Conservation (phyloP, 1,140 invertebrate species). For the Drosophila bipectinata region DNA sequence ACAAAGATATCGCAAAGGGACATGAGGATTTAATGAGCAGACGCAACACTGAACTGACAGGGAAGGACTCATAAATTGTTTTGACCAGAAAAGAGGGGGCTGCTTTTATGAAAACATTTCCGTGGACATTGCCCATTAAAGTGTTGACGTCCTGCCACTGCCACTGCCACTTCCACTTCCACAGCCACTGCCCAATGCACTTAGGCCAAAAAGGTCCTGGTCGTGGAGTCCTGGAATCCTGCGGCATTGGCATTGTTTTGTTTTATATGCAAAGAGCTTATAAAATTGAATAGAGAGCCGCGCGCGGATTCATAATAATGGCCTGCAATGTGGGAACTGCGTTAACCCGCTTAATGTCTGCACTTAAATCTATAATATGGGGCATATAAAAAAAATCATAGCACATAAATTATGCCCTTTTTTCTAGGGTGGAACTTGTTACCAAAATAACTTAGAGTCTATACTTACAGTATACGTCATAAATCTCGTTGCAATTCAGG, state of each 20-base stretch:
- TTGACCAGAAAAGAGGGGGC: not conserved
- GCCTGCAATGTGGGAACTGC: constrained; percentile 30
- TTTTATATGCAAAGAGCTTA: constrained; percentile 66
- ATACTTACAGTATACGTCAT: no score
- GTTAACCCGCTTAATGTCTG: constrained; percentile 58
- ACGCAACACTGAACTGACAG: constrained; percentile 37
- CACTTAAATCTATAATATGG: constrained; percentile 79
- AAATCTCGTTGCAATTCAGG: not conserved
- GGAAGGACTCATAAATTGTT: constrained; percentile 66
- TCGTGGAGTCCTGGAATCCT: constrained; percentile 10
- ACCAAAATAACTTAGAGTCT: no score
- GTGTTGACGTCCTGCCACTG: constrained; percentile 20
- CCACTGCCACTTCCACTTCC: not conserved
- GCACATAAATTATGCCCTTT: constrained; percentile 63
- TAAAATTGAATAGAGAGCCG: constrained; percentile 67
- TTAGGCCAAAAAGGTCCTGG: constrained; percentile 42
- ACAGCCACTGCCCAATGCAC: constrained; percentile 34
- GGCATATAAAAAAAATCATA: constrained; percentile 57
- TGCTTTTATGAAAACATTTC: constrained; percentile 70
- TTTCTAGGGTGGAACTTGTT: constrained; percentile 47
- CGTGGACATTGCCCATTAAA: constrained; percentile 39
- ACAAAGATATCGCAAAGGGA: not conserved
- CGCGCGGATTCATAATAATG: constrained; percentile 53
- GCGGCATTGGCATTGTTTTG: constrained; percentile 46
- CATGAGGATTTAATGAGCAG: constrained; percentile 45